These are phyloP conservation scores for Ostrea edulis DNA, from an alignment of 1,140 invertebrate genomes.

Conservation along the genomic window DNA sequence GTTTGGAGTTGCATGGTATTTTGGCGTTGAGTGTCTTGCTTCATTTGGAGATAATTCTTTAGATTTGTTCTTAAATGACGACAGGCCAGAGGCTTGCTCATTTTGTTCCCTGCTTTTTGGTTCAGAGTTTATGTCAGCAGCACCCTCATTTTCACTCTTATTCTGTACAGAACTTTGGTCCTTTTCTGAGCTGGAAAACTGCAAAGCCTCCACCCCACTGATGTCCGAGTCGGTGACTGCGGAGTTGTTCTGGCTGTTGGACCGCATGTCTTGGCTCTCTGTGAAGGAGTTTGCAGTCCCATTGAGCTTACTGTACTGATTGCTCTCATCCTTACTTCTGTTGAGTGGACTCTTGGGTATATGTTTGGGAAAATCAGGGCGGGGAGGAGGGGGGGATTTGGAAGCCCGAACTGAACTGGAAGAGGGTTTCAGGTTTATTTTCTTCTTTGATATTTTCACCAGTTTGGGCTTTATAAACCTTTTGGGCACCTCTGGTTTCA, in stretches of 20 bases:
- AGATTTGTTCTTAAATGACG: neutral
- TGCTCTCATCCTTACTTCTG: constrained; percentile 31
- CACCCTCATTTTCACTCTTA: constrained; percentile 8
- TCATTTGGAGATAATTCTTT: constrained; percentile 30
- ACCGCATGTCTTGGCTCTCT: neutral
- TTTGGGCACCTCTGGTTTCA: constrained; percentile 57
- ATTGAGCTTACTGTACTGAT: constrained; percentile 19
- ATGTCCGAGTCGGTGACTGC: constrained; percentile 20
- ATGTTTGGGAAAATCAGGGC: constrained; percentile 51
- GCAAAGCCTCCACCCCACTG: constrained; percentile 30
- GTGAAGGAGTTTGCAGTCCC: neutral
- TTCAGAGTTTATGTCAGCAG: neutral
- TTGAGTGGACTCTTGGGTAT: constrained; percentile 28
- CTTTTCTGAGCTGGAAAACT: constrained; percentile 2
- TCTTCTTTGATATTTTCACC: constrained; percentile 52
- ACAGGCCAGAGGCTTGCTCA: neutral
- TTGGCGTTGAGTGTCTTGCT: constrained; percentile 32
- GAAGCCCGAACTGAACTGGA: constrained; percentile 35
- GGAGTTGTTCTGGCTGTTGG: constrained; percentile 13
- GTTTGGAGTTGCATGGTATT: constrained; percentile 13
- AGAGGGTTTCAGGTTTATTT: constrained; percentile 47
- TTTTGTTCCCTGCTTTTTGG: neutral
- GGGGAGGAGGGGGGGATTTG: constrained; percentile 50
- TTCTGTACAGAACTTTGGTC: constrained; percentile 15
- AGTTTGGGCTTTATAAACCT: constrained; percentile 58